phyloP scores from a whole-genome alignment of 2,888 invertebrate genomes.

The Agonopterix arenella region DNA sequence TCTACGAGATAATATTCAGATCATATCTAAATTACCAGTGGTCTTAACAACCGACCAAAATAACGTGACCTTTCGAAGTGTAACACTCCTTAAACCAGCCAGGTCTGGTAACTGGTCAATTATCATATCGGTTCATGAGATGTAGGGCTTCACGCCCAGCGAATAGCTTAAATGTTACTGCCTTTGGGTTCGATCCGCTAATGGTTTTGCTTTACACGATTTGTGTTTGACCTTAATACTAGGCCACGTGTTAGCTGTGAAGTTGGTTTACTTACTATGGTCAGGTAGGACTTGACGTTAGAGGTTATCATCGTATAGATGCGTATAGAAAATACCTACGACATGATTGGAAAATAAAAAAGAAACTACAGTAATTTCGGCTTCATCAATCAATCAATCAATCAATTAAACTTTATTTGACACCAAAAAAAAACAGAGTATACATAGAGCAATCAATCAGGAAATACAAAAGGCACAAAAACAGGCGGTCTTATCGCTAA shows the following conservation, averaged over 20 bases:
- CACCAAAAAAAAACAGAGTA: too few species aligned
- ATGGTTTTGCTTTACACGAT: constrained; percentile 9
- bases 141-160: constrained; percentile 38
- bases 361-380: too few species aligned
- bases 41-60: constrained; percentile 11
- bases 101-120: constrained; percentile 15
- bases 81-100: constrained; percentile 1
- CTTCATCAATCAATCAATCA: too few species aligned
- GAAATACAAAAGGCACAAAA: too few species aligned
- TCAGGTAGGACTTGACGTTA: too few species aligned
- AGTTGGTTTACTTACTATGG: background rate
- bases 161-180: constrained; percentile 24
- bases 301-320: too few species aligned
- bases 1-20: constrained; percentile 30
- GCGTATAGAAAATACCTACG: too few species aligned
- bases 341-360: too few species aligned
- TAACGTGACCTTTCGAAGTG: constrained; percentile 9
- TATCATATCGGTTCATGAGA: constrained; percentile 27
- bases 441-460: too few species aligned
- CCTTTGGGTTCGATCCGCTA: constrained; percentile 14
- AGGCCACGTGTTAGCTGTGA: background rate
- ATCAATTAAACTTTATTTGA: too few species aligned
- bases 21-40: constrained; percentile 37
- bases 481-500: too few species aligned
- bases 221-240: constrained; percentile 6